Base-by-base conservation (phyloP, 2,888 invertebrate genomes). In the Troides aeacus region DNA sequence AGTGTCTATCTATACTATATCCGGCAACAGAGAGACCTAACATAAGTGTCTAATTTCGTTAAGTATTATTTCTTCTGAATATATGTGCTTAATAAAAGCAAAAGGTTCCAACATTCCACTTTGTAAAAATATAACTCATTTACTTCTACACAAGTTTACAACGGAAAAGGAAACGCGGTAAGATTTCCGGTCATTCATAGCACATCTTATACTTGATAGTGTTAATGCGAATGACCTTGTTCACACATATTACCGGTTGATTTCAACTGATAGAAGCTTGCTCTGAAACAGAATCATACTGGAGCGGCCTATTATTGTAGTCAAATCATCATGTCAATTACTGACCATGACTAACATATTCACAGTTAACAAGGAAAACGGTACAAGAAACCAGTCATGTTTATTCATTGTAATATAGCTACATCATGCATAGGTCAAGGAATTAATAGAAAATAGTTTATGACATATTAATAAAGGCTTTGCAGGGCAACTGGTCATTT, bases 311-410 rank as follows among this genome's bases (percentile, higher is more conserved):
- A 24, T 66, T 62, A 59, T 50, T 60, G 72, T 72, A 81, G 84
- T 84, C 86, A 83, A 90, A 85, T 89, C 84, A 88, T 81, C 82
- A 76, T 81, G 78, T 78, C 85, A 87, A 84, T 85, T 82, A 88
- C 72, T 73, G 75, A 77, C 76, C 78, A 77, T 82, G 83, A 82
- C 82, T 77, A 77, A 76, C 79, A 76, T 72, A 71, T 64, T 66
- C 70, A 74, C 73, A 74, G 77, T 74, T 73, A 73, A 71, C 74
- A 71, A 76, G 73, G 77, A 74, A 79, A 79, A 80, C 77, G 76
- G 72, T 73, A 74, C 50, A 53, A 70, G 50, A 70, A 70, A 2
- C 18, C 39, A 42, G 61, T 60, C 24, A 66, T 65, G 64, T 58
- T 66, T 70, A 58, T 70, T 58, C 50, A 59, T 64, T 15, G 15